Evolutionary conservation across 2,113 vertebrate species (phyloP), one percentile per base, ranked within the genome.

Genomic region (Catharus bicknelli): DNA sequence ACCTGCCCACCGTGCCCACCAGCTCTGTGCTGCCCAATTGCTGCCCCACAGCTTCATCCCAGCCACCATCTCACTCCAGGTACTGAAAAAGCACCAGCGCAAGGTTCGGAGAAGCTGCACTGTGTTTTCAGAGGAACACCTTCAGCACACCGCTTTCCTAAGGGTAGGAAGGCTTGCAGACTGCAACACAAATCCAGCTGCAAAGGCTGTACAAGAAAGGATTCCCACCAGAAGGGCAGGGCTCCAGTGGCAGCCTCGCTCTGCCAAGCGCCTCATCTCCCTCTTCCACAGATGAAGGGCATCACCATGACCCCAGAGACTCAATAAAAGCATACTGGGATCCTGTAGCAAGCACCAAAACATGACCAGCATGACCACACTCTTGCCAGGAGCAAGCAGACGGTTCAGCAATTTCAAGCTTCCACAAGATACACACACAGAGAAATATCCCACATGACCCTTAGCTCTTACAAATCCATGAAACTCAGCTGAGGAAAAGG

Each of bases 1-100:
- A 43, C 15, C 45, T 53, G 40, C 14, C 67, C 25, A 10, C 0
- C 0, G 42, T 30, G 19, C 16, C 51, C 5, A 2, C 16, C 10
- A 67, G 29, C 55, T 50, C 6, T 1, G 19, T 1, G 7, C 22
- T 69, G 23, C 73, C 61, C 53, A 42, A 0, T 14, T 42, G 25
- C 11, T 25, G 70, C 38, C 45, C 53, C 23, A 12, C 2, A 7
- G 58, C 59, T 70, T 38, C 50, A 40, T 17, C 21, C 11, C 55
- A n/a, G 29, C 16, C 26, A 34, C 17, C 3, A 13, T 20, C 36
- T 40, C 17, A 12, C 10, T 34, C 42, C 27, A 78, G 22, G 23
- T 26, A 59, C 61, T 14, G 55, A 68, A 30, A 63, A 81, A 40
- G 25, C 22, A 30, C n/a, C 17, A 30, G 19, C 30, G 3, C 5